Evolutionary conservation across 2,797 vertebrate genomes (phyloP), one percentile per base, ranked within the genome.

Genomic region (Helostoma temminkii): DNA sequence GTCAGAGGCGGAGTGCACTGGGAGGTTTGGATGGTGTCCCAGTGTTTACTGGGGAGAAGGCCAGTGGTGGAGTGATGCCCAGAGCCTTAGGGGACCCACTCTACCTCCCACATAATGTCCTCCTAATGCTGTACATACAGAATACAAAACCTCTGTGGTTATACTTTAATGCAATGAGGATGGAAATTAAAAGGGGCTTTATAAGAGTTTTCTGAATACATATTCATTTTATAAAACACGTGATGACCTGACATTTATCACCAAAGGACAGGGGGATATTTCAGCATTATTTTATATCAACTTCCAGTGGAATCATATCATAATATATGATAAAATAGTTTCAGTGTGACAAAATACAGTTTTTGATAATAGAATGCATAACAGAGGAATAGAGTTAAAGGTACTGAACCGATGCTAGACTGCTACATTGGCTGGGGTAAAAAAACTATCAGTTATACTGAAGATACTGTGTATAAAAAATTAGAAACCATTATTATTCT

Each of bases 1-100:
- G 47, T 70, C 62, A 57, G 57, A 47, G 45, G 64, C 63, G 47
- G 61, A 69, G 76, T 59, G 80, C 39, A 6, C 42, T 62, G 39
- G 62, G 66, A 78, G 76, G 66, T 67, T 81, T 84, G 82, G 84
- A 84, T 50, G 55, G 37, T 8, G 50, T 80, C 73, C 86, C 67
- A 64, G 71, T 77, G 75, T 81, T 74, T 71, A 65, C 16, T 74
- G 78, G 71, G 50, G 68, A 76, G 59, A 54, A 71, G 67, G 65
- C 66, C 59, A 64, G 66, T 46, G 30, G 57, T 77, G 71, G 63
- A 76, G 63, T 50, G 76, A 76, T 72, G 71, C 77, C 39, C 66
- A 72, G 53, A 71, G 65, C 72, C 67, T 59, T 24, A 22, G 34
- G 47, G 45, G 74, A 68, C 58, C 70, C 61, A 71, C 74, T 73